Base-by-base conservation (phyloP, 2,888 invertebrate species). In the Drosophila gaucha region DNA sequence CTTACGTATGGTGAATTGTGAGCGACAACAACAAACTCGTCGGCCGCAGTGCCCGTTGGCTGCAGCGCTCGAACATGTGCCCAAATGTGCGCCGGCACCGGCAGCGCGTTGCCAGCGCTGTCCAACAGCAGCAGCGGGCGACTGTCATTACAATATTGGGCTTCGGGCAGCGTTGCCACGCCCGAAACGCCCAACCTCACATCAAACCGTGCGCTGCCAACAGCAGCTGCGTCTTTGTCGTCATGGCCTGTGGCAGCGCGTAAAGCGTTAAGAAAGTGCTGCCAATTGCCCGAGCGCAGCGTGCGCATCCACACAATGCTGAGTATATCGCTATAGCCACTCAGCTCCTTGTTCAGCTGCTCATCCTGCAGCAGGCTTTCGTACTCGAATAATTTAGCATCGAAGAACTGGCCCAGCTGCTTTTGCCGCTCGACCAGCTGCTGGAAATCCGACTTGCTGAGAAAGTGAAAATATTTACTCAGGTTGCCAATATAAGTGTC, bases 1-100 rank as follows among this genome's bases (percentile, higher is more conserved):
- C 76, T 78, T 78, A 77, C 76, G 16, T 65, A 78, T 9, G 76
- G 76, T 2, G 65, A 70, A 36, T 77, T 77, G 35, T 78, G 71
- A 3, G 50, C 76, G 6, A 77, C 74, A 18, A 74, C 16, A 14
- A 78, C 67, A 50, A 77, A 77, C 9, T 78, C 66, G 9, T 74
- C 66, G 51, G 18, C 9, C 1, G 9, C 9, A 8, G 20, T 47
- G 6, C 12, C 28, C 14, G 39, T 14, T 3, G 68, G 47, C 14
- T 46, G 14, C 20, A 69, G 31, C 20, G 63, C 26, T 2, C 46
- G 62, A 0, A 77, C 41, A 52, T 67, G 78, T 0, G 76, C 74
- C 76, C 76, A 77, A 12, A 77, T 65, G 16, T 74, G 28, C 5
- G 43, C 59, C 0, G 76, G 76, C 12, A 70, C 63, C 14, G 55